These are phyloP conservation scores for Apis florea DNA, from an alignment of 1,140 invertebrate genomes.

Conservation along the genomic window DNA sequence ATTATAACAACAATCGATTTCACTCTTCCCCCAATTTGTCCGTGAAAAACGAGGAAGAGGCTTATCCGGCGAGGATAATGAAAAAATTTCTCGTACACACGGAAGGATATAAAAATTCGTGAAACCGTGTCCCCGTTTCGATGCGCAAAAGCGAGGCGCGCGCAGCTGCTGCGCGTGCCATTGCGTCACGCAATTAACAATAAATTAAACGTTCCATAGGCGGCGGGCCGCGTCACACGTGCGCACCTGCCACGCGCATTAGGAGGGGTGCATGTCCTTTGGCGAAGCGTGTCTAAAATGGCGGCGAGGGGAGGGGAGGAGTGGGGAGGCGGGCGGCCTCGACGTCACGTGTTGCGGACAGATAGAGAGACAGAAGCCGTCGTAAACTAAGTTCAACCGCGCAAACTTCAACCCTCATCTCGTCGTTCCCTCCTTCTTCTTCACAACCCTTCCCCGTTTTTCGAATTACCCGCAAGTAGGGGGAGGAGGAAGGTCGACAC, in stretches of 20 bases:
- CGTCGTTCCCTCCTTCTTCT: neutral
- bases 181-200: slow-evolving; percentile 75
- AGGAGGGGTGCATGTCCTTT: slow-evolving; percentile 53
- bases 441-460: neutral
- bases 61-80: too few relatives aligned
- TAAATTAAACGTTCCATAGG: slow-evolving; percentile 63
- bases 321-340: neutral
- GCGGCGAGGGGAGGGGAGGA: too few relatives aligned
- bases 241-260: slow-evolving; percentile 63
- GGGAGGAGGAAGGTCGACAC: slow-evolving; percentile 3
- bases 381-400: neutral
- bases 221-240: slow-evolving; percentile 50
- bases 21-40: too few relatives aligned
- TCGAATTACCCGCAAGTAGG: slow-evolving; percentile 33
- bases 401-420: neutral
- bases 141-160: slow-evolving; percentile 74
- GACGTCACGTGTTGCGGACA: slow-evolving; percentile 47
- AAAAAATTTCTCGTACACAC: too few relatives aligned
- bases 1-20: too few relatives aligned
- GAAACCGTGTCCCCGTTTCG: slow-evolving; percentile 59
- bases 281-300: slow-evolving; percentile 48
- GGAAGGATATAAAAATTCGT: too few relatives aligned
- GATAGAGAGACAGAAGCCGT: too few relatives aligned
- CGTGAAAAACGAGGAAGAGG: neutral
- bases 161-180: slow-evolving; percentile 69